phyloP scores from a whole-genome alignment of 2,113 vertebrate genomes.

The Typhlomys cinereus region DNA sequence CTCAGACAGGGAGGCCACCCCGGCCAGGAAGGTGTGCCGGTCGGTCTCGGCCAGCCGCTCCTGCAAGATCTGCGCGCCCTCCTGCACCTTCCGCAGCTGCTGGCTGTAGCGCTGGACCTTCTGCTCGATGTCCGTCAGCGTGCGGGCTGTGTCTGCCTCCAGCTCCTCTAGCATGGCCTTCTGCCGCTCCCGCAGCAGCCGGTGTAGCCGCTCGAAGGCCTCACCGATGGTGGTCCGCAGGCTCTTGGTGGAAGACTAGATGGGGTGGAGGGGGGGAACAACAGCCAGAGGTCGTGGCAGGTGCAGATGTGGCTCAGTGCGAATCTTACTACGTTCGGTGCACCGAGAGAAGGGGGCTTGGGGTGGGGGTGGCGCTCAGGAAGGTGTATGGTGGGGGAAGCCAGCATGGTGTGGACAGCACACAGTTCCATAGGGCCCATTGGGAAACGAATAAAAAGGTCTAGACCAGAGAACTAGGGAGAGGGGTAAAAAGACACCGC shows the following conservation, averaged over 20 bases:
- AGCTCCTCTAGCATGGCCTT: slow-evolving; percentile 99
- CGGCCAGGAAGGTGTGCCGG: slow-evolving; percentile 93
- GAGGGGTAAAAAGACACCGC: neutral
- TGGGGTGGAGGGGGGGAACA: neutral
- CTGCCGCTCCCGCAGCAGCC: slow-evolving; percentile 96
- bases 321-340: neutral
- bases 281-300: neutral
- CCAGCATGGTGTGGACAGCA: neutral
- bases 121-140: slow-evolving; percentile 95
- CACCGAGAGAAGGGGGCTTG: neutral
- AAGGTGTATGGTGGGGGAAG: fast-evolving
- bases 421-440: fast-evolving
- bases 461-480: neutral
- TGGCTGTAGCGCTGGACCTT: slow-evolving; percentile 98
- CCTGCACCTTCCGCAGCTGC: slow-evolving; percentile 96
- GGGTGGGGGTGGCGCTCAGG: neutral
- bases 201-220: slow-evolving; percentile 95
- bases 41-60: slow-evolving; percentile 92
- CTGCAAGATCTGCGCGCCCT: slow-evolving; percentile 97
- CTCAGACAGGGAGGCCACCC: slow-evolving; percentile 92
- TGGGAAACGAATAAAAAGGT: neutral
- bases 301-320: neutral
- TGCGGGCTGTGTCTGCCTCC: slow-evolving; percentile 95
- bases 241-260: slow-evolving; percentile 95
- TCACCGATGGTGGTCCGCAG: slow-evolving; percentile 94